A percentile compares a stretch with the other conserved stretches of the same genome.
Evolutionary conservation across 2,797 vertebrate species (phyloP).

Genomic region (Argyrosomus regius): DNA sequence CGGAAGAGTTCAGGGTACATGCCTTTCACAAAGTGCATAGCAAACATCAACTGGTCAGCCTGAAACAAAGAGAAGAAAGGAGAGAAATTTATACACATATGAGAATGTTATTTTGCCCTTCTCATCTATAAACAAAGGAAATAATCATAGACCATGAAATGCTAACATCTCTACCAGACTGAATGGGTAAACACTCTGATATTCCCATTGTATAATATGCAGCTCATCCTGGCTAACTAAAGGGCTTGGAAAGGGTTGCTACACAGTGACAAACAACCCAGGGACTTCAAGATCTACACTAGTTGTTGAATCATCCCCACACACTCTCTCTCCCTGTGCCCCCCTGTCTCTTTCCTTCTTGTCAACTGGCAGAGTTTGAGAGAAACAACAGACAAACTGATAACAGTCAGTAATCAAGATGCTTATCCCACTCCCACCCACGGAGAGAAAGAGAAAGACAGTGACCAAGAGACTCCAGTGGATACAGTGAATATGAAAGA

Average conservation of each 20-base stretch:
- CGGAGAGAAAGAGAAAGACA: constrained; percentile 12
- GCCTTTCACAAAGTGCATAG: constrained; percentile 95
- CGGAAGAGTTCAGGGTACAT: constrained; percentile 94
- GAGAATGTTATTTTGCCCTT: not conserved
- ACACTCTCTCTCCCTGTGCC: constrained; percentile 7
- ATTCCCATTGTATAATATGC: constrained; percentile 20
- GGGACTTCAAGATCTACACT: constrained; percentile 25
- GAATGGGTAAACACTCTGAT: constrained; percentile 12
- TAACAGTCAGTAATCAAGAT: constrained; percentile 45
- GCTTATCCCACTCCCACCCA: constrained; percentile 47
- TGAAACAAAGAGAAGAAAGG: constrained; percentile 70
- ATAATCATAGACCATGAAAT: not conserved
- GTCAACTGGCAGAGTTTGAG: constrained; percentile 21
- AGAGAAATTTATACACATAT: not conserved
- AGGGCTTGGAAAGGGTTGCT: constrained; percentile 30
- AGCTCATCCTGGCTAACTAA: constrained; percentile 5
- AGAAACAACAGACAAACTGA: constrained; percentile 32
- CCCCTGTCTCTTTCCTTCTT: constrained; percentile 11
- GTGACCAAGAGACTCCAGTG: constrained; percentile 5
- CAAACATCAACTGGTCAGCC: constrained; percentile 97
- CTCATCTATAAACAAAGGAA: constrained; percentile 5
- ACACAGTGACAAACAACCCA: constrained; percentile 25
- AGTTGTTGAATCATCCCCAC: constrained; percentile 15
- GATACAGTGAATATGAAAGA: not conserved
- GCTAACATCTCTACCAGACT: not conserved